Percentiles rank a stretch among this genome's conserved stretches.
phyloP scores from a whole-genome alignment of 2,888 invertebrate genomes.

The Campopleginae sp. region DNA sequence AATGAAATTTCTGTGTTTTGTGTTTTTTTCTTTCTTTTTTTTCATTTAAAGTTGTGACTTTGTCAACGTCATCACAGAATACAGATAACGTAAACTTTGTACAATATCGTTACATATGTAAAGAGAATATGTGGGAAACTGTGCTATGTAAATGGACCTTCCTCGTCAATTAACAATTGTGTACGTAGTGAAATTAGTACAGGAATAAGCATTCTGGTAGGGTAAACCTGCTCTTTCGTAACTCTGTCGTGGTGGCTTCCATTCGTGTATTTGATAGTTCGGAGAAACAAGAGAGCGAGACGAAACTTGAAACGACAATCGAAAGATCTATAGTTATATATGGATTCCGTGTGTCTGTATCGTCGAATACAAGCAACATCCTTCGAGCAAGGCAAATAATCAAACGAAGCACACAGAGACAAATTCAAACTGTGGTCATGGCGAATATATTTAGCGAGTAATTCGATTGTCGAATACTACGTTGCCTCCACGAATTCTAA shows the following conservation, averaged over 20 bases:
- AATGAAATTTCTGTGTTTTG: too few species aligned
- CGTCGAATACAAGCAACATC: slow-evolving; percentile 19
- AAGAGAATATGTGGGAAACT: slow-evolving; percentile 8
- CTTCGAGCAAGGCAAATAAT: slow-evolving; percentile 50
- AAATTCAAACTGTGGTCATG: slow-evolving; percentile 45
- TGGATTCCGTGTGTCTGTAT: not conserved
- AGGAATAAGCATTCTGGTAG: slow-evolving; percentile 29
- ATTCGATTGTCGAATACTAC: slow-evolving; percentile 34
- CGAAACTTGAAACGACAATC: slow-evolving; percentile 41
- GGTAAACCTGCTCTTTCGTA: slow-evolving; percentile 30
- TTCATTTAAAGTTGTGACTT: not conserved
- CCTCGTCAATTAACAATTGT: slow-evolving; percentile 42
- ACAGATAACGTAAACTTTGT: slow-evolving; percentile 1
- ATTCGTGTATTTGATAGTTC: slow-evolving; percentile 1
- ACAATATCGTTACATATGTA: slow-evolving; percentile 38
- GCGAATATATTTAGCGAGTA: slow-evolving; percentile 57
- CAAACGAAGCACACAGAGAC: slow-evolving; percentile 44
- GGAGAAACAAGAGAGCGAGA: slow-evolving; percentile 1
- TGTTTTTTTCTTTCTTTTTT: too few species aligned
- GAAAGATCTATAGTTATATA: slow-evolving; percentile 27
- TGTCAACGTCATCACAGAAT: not conserved
- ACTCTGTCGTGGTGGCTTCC: not conserved
- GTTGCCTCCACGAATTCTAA: not conserved
- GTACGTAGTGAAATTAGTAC: slow-evolving; percentile 27
- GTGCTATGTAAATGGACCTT: slow-evolving; percentile 44